A percentile compares a stretch with the other conserved stretches of the same genome.
These are phyloP conservation scores for Umimayanthus chanpuru DNA, from an alignment of 92 coral and sea anemone genomes.

Conservation along the genomic window DNA sequence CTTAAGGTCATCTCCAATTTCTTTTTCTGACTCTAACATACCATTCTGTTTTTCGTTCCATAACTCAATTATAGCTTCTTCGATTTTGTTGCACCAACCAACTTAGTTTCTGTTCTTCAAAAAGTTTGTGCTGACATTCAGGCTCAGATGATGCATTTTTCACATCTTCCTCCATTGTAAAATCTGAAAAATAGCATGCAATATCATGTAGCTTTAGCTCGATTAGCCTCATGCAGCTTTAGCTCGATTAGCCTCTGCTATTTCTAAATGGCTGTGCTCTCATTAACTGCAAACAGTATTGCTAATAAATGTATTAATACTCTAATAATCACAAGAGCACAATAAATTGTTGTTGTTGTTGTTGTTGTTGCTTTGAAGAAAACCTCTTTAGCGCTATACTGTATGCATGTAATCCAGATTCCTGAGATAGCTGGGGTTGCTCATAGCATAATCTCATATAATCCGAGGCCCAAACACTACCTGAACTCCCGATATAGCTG, in stretches of 20 bases:
- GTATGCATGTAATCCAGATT: constrained; percentile 14
- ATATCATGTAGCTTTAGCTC: constrained; percentile 29
- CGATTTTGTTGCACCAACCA: constrained; percentile 51
- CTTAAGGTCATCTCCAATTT: constrained; percentile 4
- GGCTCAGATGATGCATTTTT: constrained; percentile 48
- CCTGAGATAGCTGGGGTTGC: constrained; percentile 22
- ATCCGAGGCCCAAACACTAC: too few species aligned
- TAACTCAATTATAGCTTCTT: constrained; percentile 35
- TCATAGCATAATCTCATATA: constrained; percentile 21
- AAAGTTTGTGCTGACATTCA: constrained; percentile 38
- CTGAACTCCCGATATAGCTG: constrained; percentile 50
- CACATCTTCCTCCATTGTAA: constrained; percentile 44
- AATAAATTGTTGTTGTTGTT: too few species aligned
- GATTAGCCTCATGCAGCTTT: too few species aligned
- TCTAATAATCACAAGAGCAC: too few species aligned
- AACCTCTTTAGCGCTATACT: not conserved
- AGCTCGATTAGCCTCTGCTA: too few species aligned
- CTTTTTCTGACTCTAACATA: not conserved
- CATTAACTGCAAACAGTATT: too few species aligned
- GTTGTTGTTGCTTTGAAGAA: not conserved
- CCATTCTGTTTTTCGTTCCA: constrained; percentile 39
- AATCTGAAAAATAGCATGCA: constrained; percentile 16
- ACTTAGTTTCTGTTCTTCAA: constrained; percentile 53
- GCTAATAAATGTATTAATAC: too few species aligned
- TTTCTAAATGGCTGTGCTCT: too few species aligned